Evolutionary conservation across 2,888 invertebrate genomes (phyloP).

Genomic region (Pseudococcus jackbeardsleyi): DNA sequence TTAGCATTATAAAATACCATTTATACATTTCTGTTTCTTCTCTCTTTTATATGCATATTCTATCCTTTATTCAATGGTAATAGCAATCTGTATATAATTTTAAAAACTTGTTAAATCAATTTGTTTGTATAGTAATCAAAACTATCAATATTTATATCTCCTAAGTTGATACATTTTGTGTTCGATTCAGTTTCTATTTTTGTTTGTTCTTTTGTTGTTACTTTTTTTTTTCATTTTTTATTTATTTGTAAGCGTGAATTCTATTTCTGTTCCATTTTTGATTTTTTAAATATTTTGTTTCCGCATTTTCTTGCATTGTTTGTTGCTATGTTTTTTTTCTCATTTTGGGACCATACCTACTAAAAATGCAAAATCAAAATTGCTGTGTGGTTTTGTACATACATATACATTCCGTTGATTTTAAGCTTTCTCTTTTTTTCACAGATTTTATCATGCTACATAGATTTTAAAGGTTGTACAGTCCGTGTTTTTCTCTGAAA

Average conservation of each 20-base stretch:
- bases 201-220: slow-evolving; percentile 57
- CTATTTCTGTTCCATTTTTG: slow-evolving; percentile 41
- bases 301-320: slow-evolving; percentile 3
- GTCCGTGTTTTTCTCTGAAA: slow-evolving; percentile 23
- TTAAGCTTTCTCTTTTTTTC: slow-evolving; percentile 2
- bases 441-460: background rate
- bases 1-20: background rate
- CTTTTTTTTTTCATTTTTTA: background rate
- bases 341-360: slow-evolving; percentile 54
- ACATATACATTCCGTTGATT: slow-evolving; percentile 16
- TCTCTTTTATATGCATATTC: background rate
- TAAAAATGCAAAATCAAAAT: slow-evolving; percentile 1
- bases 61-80: background rate
- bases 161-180: slow-evolving; percentile 56
- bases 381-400: slow-evolving; percentile 13
- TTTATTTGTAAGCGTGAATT: slow-evolving; percentile 54
- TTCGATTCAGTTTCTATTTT: slow-evolving; percentile 59
- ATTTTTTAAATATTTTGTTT: slow-evolving; percentile 31
- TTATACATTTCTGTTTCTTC: background rate
- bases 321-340: background rate
- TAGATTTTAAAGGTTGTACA: slow-evolving; percentile 43
- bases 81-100: background rate
- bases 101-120: slow-evolving; percentile 13
- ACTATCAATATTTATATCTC: slow-evolving; percentile 54
- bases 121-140: slow-evolving; percentile 30